phyloP scores from a whole-genome alignment of 1,140 invertebrate species.

The Andricus grossulariae region DNA sequence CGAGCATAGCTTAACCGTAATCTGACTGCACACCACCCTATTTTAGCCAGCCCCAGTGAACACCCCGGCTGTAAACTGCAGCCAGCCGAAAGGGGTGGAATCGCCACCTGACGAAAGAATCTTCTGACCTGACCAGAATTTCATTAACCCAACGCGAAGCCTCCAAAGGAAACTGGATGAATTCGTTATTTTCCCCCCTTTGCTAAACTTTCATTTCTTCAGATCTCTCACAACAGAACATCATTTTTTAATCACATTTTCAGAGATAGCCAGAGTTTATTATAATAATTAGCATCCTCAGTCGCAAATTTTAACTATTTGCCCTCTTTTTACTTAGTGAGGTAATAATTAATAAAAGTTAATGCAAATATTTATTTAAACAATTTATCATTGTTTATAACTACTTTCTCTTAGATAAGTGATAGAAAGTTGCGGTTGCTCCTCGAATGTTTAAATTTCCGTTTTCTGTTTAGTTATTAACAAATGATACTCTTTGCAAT shows the following conservation, averaged over 20 bases:
- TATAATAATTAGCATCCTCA: too few relatives aligned
- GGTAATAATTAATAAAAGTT: too few relatives aligned
- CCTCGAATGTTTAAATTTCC: too few relatives aligned
- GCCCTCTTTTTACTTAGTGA: too few relatives aligned
- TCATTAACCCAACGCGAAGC: slow-evolving; percentile 64
- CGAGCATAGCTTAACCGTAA: slow-evolving; percentile 76
- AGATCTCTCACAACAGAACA: background rate
- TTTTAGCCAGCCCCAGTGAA: slow-evolving; percentile 58
- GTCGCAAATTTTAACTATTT: too few relatives aligned
- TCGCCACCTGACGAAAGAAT: slow-evolving; percentile 73
- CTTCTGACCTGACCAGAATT: slow-evolving; percentile 71
- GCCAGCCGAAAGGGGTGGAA: slow-evolving; percentile 60
- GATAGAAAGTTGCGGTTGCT: too few relatives aligned
- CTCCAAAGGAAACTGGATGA: slow-evolving; percentile 49
- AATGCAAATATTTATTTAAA: too few relatives aligned
- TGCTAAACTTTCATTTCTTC: slow-evolving; percentile 30
- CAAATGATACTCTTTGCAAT: too few relatives aligned
- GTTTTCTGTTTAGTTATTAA: too few relatives aligned
- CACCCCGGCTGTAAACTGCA: slow-evolving; percentile 61
- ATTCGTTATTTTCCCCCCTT: slow-evolving; percentile 35
- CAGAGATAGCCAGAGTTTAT: background rate
- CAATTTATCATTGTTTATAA: too few relatives aligned
- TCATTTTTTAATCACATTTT: background rate
- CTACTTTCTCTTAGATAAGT: too few relatives aligned
- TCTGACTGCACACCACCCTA: slow-evolving; percentile 74